Conservation (phyloP, 1,140 invertebrate genomes). For the Drosophila kurseongensis region DNA sequence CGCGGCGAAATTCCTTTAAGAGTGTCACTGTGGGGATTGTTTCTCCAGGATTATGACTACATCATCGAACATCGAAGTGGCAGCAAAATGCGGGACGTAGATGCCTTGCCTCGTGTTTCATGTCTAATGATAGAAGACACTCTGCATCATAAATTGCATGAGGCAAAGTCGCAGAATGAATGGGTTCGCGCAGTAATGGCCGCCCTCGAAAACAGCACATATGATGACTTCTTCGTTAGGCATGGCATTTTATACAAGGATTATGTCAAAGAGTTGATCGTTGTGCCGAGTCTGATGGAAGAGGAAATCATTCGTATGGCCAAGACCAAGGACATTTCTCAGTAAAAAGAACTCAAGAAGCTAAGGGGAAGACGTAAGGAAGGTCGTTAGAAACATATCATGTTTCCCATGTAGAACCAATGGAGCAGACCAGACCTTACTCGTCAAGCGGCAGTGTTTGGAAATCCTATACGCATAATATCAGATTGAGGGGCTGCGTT, state of each 20-base stretch:
- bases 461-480: too few relatives aligned
- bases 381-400: too few relatives aligned
- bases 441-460: too few relatives aligned
- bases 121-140: too few relatives aligned
- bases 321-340: neutral
- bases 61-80: neutral
- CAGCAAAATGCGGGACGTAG: neutral
- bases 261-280: neutral
- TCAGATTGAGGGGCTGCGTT: too few relatives aligned
- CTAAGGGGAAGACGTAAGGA: too few relatives aligned
- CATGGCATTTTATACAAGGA: neutral
- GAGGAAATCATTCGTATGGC: neutral
- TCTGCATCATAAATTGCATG: too few relatives aligned
- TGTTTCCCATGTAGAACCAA: too few relatives aligned
- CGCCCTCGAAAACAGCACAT: neutral
- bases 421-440: too few relatives aligned
- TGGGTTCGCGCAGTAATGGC: conserved; percentile 1
- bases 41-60: too few relatives aligned
- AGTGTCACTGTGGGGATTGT: neutral
- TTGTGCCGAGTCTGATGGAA: neutral
- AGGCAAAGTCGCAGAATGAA: neutral
- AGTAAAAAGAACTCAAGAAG: too few relatives aligned
- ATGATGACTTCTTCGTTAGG: neutral
- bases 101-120: too few relatives aligned
- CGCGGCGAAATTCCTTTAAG: neutral